Evolutionary conservation across 1,140 invertebrate species (phyloP), one percentile per base, ranked within the genome.

Genomic region (Polypedilum pembai): DNA sequence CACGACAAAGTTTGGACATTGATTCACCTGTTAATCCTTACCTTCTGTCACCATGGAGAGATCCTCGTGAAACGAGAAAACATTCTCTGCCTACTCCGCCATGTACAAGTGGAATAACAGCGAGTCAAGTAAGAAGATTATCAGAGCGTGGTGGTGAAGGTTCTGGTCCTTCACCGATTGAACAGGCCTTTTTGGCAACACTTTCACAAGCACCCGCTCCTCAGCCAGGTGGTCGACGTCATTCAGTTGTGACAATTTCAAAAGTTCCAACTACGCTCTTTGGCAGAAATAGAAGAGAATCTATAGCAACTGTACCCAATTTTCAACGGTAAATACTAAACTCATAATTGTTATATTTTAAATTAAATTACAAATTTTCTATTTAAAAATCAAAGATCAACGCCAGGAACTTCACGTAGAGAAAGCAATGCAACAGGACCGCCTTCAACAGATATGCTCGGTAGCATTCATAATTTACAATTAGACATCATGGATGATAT

Each of bases 401-500:
- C 79, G 1, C 69, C 82, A 0, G 78, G 76, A 18, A 81, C 81
- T 0, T 82, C 81, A 0, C 78, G 81, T 0, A 78, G 81, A 41
- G 81, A 82, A 74, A 82, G 81, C 77, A 79, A 78, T 74, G 75
- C 76, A 74, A 76, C 79, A 78, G 88, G 88, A 73, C 90, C 89
- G 1, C 89, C 90, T 24, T 88, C 89, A 18, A 89, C 88, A 21
- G 87, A 88, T 45, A 83, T 87, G n/a, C 85, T 86, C 17, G 92
- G 92, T 45, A 92, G 90, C 79, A 87, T 88, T 15, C 92, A 92
- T 79, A 93, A 93, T 80, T 83, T 93, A 18, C 91, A 93, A 78
- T 83, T 93, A 74, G 92, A 94, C 78, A 93, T 93, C 75, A 93
- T 94, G 91, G 92, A 93, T 77, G 91, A 93, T 78, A 93, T 94